Evolutionary conservation across 2,113 vertebrate genomes (phyloP), one percentile per base, ranked within the genome.

Genomic region (Cercopithecus mona): DNA sequence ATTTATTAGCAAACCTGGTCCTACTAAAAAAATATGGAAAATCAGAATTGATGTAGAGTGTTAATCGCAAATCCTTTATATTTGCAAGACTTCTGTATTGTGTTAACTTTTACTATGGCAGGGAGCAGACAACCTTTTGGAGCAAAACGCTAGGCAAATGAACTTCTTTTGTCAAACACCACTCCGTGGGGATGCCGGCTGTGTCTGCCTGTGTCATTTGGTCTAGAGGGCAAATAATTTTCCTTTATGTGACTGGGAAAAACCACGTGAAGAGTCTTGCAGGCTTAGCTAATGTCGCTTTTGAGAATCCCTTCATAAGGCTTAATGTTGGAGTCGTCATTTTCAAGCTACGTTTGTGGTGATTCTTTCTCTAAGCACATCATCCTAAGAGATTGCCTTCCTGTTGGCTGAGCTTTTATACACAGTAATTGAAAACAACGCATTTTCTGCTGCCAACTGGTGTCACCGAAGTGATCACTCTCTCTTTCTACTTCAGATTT

Each of bases 21-120:
- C 97, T 95, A 98, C 96, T 97, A 98, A 98, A 98, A 88, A 97
- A 96, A 98, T 97, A 81, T 98, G 97, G 97, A 98, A 98, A 97
- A 98, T 98, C 61, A 75, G 95, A 97, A 97, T 91, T 96, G 97
- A 97, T 97, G 94, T 88, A 70, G 95, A 97, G 97, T 97, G 97
- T 83, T 97, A 96, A 98, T 98, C 97, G 27, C 97, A 97, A 97
- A 98, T 97, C 95, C 97, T 97, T 97, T 97, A 79, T 98, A 98
- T 98, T 96, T 96, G 96, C 35, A 57, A 88, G 97, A 96, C 97
- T 98, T 97, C 97, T 98, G 97, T 97, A 94, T 83, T 97, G 93
- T 96, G 95, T 98, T 97, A 97, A 95, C 95, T 94, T 97, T 97
- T 97, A 97, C 94, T 93, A 10, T 97, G 59, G 88, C 40, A 76